These are phyloP conservation scores for Heterodera filipjevi DNA, from an alignment of 2,888 invertebrate genomes.

Conservation along the genomic window DNA sequence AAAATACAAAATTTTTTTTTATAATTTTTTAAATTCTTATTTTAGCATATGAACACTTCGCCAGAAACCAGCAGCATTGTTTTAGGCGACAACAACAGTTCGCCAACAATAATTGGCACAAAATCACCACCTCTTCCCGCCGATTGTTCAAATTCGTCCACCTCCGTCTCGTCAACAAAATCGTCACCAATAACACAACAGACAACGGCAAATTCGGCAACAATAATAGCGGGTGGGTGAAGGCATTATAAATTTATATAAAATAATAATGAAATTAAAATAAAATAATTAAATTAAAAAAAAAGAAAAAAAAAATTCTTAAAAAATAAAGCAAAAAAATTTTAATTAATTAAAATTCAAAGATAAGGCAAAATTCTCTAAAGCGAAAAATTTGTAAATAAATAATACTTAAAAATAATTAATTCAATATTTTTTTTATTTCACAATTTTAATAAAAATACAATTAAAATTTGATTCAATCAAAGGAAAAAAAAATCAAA, in stretches of 20 bases:
- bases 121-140: not conserved
- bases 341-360: too few relatives aligned
- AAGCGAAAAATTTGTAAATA: too few relatives aligned
- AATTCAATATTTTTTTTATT: too few relatives aligned
- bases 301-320: too few relatives aligned
- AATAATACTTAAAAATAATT: too few relatives aligned
- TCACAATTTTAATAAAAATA: conserved; percentile 37
- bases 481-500: not conserved
- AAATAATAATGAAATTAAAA: too few relatives aligned
- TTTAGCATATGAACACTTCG: not conserved
- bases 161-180: not conserved
- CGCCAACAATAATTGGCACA: not conserved
- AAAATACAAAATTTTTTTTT: too few relatives aligned
- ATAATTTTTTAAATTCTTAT: too few relatives aligned
- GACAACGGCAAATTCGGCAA: not conserved
- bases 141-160: not conserved
- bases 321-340: too few relatives aligned
- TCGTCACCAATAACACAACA: not conserved
- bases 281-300: too few relatives aligned
- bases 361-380: too few relatives aligned
- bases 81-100: not conserved
- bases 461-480: conserved; percentile 9
- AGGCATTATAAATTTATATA: too few relatives aligned
- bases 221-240: not conserved
- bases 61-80: not conserved